These are phyloP conservation scores for Hydrophis major DNA, from an alignment of 2,797 vertebrate genomes.

Conservation along the genomic window DNA sequence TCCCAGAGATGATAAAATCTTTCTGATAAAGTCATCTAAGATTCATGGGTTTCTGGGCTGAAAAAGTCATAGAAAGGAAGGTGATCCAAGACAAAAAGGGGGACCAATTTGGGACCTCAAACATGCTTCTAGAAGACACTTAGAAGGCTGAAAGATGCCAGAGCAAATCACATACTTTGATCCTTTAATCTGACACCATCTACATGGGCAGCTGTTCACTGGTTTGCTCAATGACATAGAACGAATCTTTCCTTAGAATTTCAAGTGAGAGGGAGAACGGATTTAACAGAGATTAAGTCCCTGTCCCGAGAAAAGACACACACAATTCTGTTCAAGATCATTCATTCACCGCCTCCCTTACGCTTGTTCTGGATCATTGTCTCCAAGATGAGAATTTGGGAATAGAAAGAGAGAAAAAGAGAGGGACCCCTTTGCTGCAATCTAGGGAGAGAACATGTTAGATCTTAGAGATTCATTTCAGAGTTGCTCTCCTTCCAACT, in stretches of 20 bases:
- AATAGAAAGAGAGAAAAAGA: constrained; percentile 18
- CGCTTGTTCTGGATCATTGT: no score
- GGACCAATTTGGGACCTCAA: neutral
- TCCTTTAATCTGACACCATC: neutral
- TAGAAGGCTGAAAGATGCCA: neutral
- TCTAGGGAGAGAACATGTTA: constrained; percentile 55
- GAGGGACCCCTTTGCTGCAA: constrained; percentile 51
- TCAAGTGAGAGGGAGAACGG: neutral
- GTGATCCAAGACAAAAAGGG: neutral
- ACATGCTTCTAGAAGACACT: neutral
- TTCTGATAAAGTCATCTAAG: neutral
- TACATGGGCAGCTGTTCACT: neutral
- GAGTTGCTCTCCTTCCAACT: constrained; percentile 59
- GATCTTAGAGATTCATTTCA: constrained; percentile 61
- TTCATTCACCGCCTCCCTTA: neutral
- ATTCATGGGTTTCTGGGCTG: neutral
- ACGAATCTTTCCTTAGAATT: neutral
- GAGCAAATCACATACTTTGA: neutral
- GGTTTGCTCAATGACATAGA: no score
- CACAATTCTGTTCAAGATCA: neutral
- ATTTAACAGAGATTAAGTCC: neutral
- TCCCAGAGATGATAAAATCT: neutral
- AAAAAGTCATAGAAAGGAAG: neutral
- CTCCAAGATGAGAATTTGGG: neutral
- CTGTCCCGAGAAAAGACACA: neutral